Base-by-base conservation (phyloP, 2,888 invertebrate species). In the Nowickia ferox region DNA sequence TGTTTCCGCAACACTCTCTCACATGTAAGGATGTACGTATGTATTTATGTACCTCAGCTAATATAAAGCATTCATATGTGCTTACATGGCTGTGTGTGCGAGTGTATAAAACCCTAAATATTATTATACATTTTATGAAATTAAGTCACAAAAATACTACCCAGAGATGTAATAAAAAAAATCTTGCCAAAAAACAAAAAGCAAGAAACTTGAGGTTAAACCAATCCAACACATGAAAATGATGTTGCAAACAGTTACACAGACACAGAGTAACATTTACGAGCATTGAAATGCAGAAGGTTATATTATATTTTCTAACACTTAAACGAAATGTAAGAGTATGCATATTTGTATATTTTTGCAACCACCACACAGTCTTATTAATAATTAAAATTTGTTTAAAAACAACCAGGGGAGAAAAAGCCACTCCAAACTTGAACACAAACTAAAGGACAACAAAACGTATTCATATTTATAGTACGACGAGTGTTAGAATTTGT, bases 321-420 rank as follows among this genome's bases (percentile, higher is more conserved):
- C 42, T 61, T 22, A 57, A 57, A 30, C 1, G 10, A 66, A 8
- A 9, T 44, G 13, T 17, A 38, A 15, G 44, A 55, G 55, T 65
- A 55, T 46, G 46, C 63, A 13, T 63, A 79, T 63, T 30, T 0
- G 5, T 30, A 30, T 30, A 30, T 30, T 6, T 72, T 79, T 22
- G 38, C 46, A 55, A 19, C 61, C 75, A 19, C 61, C 75, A 30
- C 30, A 77, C 57, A 78, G 38, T 84, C 83, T 84, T 78, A 74
- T 84, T 84, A 84, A 78, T 78, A 84, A 84, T 78, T 77, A 78
- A 84, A 83, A 83, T 71, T 72, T 83, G 69, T 72, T 77, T 72
- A 66, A 22, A 83, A 78, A 66, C 51, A 78, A 53, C 51, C 38
- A 4, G 4, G 4, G 55, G 0, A 38, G n/a, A 65, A 46, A 65